Evolutionary conservation across 2,888 invertebrate species (phyloP).

Genomic region (Lutraria lutraria): DNA sequence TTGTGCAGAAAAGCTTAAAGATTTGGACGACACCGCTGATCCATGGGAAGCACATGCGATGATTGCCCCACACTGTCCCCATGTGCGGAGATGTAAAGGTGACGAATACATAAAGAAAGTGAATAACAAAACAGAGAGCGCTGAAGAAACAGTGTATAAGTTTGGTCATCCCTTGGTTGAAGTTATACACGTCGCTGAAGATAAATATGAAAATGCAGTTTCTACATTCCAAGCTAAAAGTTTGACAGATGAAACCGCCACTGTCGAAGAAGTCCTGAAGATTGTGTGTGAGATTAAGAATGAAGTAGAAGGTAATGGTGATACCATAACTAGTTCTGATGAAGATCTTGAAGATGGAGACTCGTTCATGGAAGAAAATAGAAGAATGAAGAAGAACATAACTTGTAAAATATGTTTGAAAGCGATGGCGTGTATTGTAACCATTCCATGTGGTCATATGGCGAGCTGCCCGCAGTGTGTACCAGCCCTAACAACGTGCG

Average conservation of each 20-base stretch:
- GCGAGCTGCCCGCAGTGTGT: slow-evolving; percentile 50
- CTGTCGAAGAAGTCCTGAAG: neutral
- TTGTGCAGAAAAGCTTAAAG: neutral
- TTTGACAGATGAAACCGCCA: neutral
- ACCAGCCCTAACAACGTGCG: slow-evolving; percentile 40
- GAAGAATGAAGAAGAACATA: slow-evolving; percentile 26
- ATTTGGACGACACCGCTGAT: slow-evolving; percentile 6
- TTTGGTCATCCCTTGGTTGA: neutral
- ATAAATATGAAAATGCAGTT: neutral
- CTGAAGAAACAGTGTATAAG: neutral
- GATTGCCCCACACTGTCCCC: neutral
- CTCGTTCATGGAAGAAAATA: neutral
- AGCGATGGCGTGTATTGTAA: slow-evolving; percentile 47
- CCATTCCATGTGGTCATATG: slow-evolving; percentile 54
- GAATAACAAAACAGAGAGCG: neutral
- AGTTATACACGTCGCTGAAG: too few species aligned
- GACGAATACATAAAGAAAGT: slow-evolving; percentile 4
- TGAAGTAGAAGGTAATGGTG: neutral
- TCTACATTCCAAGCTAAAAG: neutral
- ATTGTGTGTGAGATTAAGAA: neutral
- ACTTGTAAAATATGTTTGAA: slow-evolving; percentile 53
- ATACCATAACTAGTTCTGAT: neutral
- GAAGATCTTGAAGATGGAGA: neutral
- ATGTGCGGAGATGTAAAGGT: slow-evolving; percentile 21
- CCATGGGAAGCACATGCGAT: slow-evolving; percentile 25